phyloP scores from a whole-genome alignment of 64 coral and sea anemone genomes.

The Actinia tenebrosa region DNA sequence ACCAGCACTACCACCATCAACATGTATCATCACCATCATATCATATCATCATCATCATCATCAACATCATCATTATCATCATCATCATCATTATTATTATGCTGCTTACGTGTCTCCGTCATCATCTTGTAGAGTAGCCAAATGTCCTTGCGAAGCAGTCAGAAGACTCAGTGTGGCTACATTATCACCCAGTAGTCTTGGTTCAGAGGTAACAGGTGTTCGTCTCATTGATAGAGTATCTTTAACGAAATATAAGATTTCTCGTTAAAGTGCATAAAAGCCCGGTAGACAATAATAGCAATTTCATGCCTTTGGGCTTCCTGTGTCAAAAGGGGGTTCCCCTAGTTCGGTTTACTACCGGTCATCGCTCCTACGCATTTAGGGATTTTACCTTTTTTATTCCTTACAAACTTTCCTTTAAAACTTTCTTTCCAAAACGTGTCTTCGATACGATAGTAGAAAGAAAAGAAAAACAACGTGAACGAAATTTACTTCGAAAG shows the following conservation, averaged over 20 bases:
- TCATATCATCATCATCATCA: too few relatives aligned
- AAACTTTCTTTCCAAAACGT: neutral
- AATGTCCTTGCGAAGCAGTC: constrained; percentile 80
- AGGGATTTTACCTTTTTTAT: neutral
- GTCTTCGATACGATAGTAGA: neutral
- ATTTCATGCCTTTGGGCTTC: neutral
- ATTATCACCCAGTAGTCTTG: constrained; percentile 51
- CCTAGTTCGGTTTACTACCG: neutral
- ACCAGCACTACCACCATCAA: too few relatives aligned
- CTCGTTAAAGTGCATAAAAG: neutral
- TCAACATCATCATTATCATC: neutral
- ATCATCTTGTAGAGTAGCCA: constrained; percentile 89
- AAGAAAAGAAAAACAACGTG: constrained; percentile 1
- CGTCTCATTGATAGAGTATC: neutral
- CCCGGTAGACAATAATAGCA: neutral
- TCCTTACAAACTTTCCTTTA: neutral
- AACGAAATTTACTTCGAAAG: neutral
- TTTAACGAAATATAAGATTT: neutral
- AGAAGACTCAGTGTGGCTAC: constrained; percentile 75
- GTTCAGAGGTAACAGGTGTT: constrained; percentile 12
- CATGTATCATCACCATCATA: too few relatives aligned
- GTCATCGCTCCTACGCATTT: neutral
- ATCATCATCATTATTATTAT: neutral
- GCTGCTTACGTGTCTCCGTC: constrained; percentile 96
- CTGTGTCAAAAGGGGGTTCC: constrained; percentile 16